These are phyloP conservation scores for Tetanocera ferruginea DNA, from an alignment of 2,888 invertebrate species.

Conservation along the genomic window DNA sequence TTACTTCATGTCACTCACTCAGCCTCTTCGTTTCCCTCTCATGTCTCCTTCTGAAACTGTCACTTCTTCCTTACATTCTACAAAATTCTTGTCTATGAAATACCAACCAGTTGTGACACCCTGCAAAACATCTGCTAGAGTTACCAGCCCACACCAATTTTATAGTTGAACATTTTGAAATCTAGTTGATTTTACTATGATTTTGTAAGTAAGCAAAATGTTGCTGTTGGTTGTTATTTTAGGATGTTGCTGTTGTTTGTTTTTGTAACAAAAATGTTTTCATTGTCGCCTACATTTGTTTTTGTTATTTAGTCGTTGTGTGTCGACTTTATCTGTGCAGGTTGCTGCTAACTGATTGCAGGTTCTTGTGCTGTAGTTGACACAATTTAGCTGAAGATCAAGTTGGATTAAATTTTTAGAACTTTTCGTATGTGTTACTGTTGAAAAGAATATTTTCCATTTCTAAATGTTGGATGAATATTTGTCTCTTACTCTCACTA, in stretches of 20 bases:
- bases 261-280: conserved; percentile 13
- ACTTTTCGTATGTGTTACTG: too few species aligned
- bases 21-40: background rate
- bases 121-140: background rate
- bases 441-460: too few species aligned
- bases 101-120: background rate
- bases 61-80: background rate
- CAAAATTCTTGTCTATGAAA: background rate
- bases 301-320: background rate
- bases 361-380: too few species aligned
- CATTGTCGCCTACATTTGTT: conserved; percentile 4
- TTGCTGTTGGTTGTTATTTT: conserved; percentile 23
- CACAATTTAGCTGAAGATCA: too few species aligned
- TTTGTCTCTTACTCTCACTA: too few species aligned
- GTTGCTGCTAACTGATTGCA: background rate
- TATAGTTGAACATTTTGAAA: conserved; percentile 1
- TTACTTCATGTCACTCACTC: background rate
- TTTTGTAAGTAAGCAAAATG: conserved; percentile 20
- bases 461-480: too few species aligned
- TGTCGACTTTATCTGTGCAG: too few species aligned
- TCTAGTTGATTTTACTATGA: conserved; percentile 4
- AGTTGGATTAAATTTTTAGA: too few species aligned
- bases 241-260: conserved; percentile 19
- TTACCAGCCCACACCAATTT: background rate
- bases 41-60: background rate